Base-by-base conservation (phyloP, 2,888 invertebrate genomes). In the Rhabditophanes sp. region DNA sequence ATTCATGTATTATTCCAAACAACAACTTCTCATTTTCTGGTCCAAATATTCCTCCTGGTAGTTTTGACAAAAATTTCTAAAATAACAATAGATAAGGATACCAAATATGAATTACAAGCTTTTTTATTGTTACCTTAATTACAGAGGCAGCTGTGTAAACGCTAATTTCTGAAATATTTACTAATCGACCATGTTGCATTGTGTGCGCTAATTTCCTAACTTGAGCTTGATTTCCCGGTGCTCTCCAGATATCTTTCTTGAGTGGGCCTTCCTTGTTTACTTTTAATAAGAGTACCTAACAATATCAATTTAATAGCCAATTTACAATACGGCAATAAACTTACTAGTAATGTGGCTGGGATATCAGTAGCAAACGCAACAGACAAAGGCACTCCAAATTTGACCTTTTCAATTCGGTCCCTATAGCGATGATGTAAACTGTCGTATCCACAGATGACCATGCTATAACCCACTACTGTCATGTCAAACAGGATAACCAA, bases 111-210 rank as follows among this genome's bases (percentile, higher is more conserved):
- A 30, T 2, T 30, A 30, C 2, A 16, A 9, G 2, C 21, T 12
- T 27, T 27, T n/a, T 15, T 2, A 27, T 27, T 27, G n/a, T n/a
- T 27, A 72, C 72, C 66, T 93, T 93, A 44, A 93, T 74, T 41
- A 93, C 90, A 69, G 88, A 88, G 38, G 93, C 90, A 62, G 93
- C 85, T 17, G 93, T 93, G 69, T 90, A 88, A 43, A 90, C 85
- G 44, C 83, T 84, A 68, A 83, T 87, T 68, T 85, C 84, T 66
- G 63, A 59, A 29, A 65, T 65, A 42, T 65, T 65, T 14, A 65
- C 64, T 11, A 65, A 48, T 16, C 65, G 42, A 5, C 65, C 65
- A 40, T 65, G 58, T 32, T 65, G 65, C 65, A 65, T 65, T 17
- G 64, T 49, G 25, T 55, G 50, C 2, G 58, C 50, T 15, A 64